phyloP scores from a whole-genome alignment of 2,888 invertebrate species.

The Strigamia maritima region DNA sequence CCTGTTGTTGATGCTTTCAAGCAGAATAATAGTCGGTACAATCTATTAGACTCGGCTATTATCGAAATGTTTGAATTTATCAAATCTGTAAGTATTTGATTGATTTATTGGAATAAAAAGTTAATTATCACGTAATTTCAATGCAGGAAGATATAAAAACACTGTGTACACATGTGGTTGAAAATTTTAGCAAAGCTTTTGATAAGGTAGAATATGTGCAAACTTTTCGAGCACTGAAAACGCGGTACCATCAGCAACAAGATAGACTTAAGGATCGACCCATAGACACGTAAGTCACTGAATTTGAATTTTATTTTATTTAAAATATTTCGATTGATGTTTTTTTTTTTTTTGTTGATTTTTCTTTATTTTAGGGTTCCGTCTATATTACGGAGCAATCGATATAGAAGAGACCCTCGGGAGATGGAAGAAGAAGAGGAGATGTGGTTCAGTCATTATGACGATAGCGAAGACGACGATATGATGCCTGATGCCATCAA shows the following conservation, averaged over 20 bases:
- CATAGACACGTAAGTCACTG: constrained; percentile 62
- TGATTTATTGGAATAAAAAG: not conserved
- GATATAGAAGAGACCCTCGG: constrained; percentile 87
- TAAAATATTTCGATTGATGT: constrained; percentile 13
- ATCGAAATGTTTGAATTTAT: constrained; percentile 99
- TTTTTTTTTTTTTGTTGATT: constrained; percentile 33
- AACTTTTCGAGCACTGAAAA: constrained; percentile 90
- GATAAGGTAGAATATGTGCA: constrained; percentile 96
- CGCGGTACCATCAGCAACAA: constrained; percentile 85
- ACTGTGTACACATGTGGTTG: constrained; percentile 76
- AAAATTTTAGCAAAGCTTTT: constrained; percentile 90
- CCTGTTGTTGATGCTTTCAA: constrained; percentile 95
- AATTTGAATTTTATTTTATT: not conserved
- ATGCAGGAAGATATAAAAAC: constrained; percentile 56
- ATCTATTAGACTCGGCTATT: constrained; percentile 96
- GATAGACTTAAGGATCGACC: constrained; percentile 82
- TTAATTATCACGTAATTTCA: constrained; percentile 25
- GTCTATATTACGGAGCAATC: constrained; percentile 70
- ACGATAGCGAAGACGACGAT: constrained; percentile 73
- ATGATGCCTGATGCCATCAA: constrained; percentile 57
- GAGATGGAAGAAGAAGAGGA: constrained; percentile 96
- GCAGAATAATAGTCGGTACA: constrained; percentile 95
- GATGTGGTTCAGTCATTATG: constrained; percentile 98
- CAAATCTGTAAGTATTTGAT: constrained; percentile 63
- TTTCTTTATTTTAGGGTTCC: constrained; percentile 62